Evolutionary conservation across 2,888 invertebrate genomes (phyloP).

Genomic region (Helleia helle): DNA sequence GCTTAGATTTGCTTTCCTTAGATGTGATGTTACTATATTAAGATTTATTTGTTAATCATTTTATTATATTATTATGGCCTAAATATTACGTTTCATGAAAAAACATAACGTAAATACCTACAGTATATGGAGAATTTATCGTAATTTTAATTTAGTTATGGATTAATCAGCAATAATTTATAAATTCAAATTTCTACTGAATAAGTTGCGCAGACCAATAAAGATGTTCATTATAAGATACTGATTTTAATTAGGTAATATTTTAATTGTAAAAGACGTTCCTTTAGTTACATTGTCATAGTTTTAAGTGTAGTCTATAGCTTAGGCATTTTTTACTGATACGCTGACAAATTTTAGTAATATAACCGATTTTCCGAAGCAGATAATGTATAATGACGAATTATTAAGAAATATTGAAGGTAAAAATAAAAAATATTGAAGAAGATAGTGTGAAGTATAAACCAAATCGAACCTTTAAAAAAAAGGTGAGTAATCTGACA

Average conservation of each 20-base stretch:
- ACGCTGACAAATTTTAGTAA: slow-evolving; percentile 7
- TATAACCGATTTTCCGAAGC: neutral
- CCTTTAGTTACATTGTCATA: slow-evolving; percentile 26
- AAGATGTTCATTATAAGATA: slow-evolving; percentile 4
- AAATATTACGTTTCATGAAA: too few relatives aligned
- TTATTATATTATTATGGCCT: slow-evolving; percentile 4
- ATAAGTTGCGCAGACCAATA: slow-evolving; percentile 44
- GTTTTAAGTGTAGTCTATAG: slow-evolving; percentile 18
- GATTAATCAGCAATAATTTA: neutral
- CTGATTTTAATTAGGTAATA: slow-evolving; percentile 13
- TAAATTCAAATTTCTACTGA: slow-evolving; percentile 7
- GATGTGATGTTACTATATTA: neutral
- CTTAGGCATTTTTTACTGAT: slow-evolving; percentile 15
- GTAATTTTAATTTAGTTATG: neutral
- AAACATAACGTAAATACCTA: too few relatives aligned
- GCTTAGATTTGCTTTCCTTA: neutral
- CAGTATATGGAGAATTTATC: too few relatives aligned
- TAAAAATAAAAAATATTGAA: too few relatives aligned
- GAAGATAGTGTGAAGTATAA: too few relatives aligned
- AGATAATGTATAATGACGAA: too few relatives aligned
- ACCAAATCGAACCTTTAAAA: too few relatives aligned
- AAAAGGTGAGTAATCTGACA: too few relatives aligned
- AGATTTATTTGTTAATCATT: neutral
- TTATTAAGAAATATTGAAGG: too few relatives aligned
- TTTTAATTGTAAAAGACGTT: slow-evolving; percentile 31